These are phyloP conservation scores for Sacculina carcini DNA, from an alignment of 2,888 invertebrate species.

Conservation along the genomic window DNA sequence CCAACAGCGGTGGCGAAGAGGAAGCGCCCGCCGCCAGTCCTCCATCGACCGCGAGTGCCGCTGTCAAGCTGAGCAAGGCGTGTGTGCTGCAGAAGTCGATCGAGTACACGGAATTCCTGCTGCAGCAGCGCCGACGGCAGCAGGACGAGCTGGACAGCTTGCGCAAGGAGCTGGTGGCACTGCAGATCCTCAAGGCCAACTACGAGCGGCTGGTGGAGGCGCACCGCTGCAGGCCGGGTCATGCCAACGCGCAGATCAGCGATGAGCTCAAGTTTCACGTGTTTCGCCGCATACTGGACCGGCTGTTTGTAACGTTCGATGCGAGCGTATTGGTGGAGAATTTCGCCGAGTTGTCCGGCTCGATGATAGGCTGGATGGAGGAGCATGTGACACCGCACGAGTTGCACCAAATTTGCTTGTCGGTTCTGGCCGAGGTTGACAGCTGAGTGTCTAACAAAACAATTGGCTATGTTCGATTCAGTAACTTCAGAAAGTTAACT, in stretches of 20 bases:
- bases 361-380: conserved; percentile 88
- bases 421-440: conserved; percentile 13
- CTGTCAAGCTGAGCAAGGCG: conserved; percentile 89
- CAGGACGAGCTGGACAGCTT: conserved; percentile 77
- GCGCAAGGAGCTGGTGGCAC: conserved; percentile 69
- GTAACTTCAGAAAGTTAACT: too few relatives aligned
- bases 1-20: too few relatives aligned
- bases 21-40: conserved; percentile 14
- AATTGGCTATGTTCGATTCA: too few relatives aligned
- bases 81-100: conserved; percentile 81
- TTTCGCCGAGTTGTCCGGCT: conserved; percentile 75
- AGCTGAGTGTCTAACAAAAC: too few relatives aligned
- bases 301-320: conserved; percentile 67
- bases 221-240: conserved; percentile 58
- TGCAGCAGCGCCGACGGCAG: conserved; percentile 72
- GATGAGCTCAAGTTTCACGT: conserved; percentile 92
- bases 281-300: conserved; percentile 88
- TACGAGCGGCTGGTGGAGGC: conserved; percentile 91
- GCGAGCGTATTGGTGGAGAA: conserved; percentile 53
- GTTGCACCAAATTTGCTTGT: conserved; percentile 4
- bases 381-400: conserved; percentile 84
- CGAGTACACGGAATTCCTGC: conserved; percentile 69
- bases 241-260: conserved; percentile 60
- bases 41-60: too few relatives aligned
- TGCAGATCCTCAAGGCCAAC: conserved; percentile 79